phyloP scores from a whole-genome alignment of 2,888 invertebrate species.

The Luffia ferchaultella region DNA sequence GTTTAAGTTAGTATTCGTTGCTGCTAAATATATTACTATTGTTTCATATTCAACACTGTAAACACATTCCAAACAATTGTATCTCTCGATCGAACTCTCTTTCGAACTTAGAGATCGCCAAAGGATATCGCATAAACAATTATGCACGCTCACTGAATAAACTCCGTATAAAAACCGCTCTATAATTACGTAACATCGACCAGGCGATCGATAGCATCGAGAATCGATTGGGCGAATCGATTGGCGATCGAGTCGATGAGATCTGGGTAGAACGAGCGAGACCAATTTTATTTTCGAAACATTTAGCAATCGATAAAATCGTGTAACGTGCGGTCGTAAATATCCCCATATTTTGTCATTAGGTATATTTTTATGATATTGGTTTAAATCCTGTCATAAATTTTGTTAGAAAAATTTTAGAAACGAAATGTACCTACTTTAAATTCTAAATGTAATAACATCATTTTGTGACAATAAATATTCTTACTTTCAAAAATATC shows the following conservation, averaged over 20 bases:
- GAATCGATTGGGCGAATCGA: conserved; percentile 18
- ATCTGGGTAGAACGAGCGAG: conserved; percentile 48
- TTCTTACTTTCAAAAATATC: too few relatives aligned
- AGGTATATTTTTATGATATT: too few relatives aligned
- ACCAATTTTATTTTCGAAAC: conserved; percentile 62
- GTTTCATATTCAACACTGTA: background rate
- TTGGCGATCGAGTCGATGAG: conserved; percentile 28
- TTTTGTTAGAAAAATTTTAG: too few relatives aligned
- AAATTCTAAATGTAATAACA: too few relatives aligned
- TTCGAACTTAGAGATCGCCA: background rate
- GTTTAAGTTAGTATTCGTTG: too few relatives aligned
- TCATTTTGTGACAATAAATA: too few relatives aligned
- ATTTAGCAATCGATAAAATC: conserved; percentile 57
- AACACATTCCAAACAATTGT: background rate
- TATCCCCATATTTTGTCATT: too few relatives aligned
- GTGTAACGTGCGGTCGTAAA: conserved; percentile 7
- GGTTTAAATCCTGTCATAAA: too few relatives aligned
- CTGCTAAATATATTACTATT: too few relatives aligned
- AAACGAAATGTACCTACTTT: too few relatives aligned
- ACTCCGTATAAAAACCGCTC: conserved; percentile 28
- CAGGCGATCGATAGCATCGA: conserved; percentile 34
- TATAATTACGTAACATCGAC: conserved; percentile 53
- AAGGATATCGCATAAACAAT: background rate
- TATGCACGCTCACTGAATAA: conserved; percentile 25
- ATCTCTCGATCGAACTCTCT: background rate